These are phyloP conservation scores for Onychostruthus taczanowskii DNA, from an alignment of 2,113 vertebrate species.

Conservation along the genomic window DNA sequence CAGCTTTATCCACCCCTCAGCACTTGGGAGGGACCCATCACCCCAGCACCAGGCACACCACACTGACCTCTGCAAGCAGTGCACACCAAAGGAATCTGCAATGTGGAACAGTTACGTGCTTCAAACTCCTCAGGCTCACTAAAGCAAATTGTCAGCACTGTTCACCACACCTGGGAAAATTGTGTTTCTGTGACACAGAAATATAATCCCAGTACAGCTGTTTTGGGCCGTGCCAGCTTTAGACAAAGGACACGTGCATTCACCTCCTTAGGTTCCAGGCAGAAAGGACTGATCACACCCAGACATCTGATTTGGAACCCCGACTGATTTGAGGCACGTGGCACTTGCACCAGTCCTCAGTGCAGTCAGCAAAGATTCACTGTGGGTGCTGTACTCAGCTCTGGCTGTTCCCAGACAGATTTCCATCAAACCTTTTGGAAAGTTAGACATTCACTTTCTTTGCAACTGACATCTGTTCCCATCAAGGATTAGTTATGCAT, in stretches of 20 bases:
- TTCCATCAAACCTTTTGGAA: neutral
- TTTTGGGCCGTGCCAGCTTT: neutral
- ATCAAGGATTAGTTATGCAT: neutral
- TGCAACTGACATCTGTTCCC: neutral
- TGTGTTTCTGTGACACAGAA: neutral
- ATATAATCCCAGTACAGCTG: neutral
- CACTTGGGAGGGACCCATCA: slow-evolving; percentile 2
- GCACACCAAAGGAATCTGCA: neutral
- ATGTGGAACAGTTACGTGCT: neutral
- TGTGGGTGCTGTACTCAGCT: neutral
- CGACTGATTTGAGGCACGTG: neutral
- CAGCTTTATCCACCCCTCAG: slow-evolving; percentile 29
- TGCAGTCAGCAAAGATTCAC: neutral
- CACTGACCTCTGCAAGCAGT: neutral
- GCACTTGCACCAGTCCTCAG: neutral
- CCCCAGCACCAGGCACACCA: neutral
- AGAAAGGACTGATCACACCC: neutral
- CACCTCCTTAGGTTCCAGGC: neutral
- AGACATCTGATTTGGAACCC: neutral
- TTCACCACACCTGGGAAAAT: neutral
- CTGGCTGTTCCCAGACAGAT: neutral
- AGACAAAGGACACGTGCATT: neutral
- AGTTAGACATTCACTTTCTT: neutral
- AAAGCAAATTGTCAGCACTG: neutral
- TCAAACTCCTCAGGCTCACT: neutral